Evolutionary conservation across 2,888 invertebrate species (phyloP).

Genomic region (Pseudococcus viburni): DNA sequence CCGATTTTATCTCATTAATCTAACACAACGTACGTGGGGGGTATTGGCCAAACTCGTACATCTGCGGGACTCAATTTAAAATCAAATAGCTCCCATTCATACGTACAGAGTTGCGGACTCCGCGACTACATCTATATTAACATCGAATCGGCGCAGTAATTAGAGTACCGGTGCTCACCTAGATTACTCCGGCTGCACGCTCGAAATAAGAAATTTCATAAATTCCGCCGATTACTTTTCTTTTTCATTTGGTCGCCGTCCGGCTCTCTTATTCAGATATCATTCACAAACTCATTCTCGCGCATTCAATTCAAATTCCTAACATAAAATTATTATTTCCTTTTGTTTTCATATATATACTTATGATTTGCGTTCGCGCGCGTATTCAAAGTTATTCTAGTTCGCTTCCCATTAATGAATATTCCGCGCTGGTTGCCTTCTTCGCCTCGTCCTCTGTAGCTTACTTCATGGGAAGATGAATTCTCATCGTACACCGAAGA

Average conservation of each 20-base stretch:
- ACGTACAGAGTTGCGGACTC: background rate
- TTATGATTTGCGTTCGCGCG: conserved; percentile 18
- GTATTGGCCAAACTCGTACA: background rate
- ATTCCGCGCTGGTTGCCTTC: conserved; percentile 35
- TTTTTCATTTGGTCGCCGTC: conserved; percentile 13
- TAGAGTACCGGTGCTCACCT: conserved; percentile 15
- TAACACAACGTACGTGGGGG: background rate
- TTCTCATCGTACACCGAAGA: background rate
- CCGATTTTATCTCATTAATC: conserved; percentile 2
- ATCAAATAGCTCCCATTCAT: conserved; percentile 22
- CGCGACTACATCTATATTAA: background rate
- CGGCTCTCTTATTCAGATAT: background rate
- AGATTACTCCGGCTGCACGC: conserved; percentile 8
- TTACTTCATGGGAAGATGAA: conserved; percentile 53
- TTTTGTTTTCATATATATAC: conserved; percentile 9
- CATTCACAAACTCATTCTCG: conserved; percentile 11
- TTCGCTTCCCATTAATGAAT: conserved; percentile 47
- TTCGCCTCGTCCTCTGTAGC: background rate
- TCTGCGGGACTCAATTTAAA: conserved; percentile 20
- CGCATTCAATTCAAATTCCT: conserved; percentile 24
- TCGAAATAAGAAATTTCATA: conserved; percentile 23
- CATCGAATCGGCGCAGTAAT: background rate
- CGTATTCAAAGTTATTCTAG: conserved; percentile 23
- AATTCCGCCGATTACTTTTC: conserved; percentile 29
- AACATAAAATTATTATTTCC: conserved; percentile 53